Evolutionary conservation across 2,797 vertebrate genomes (phyloP).

Genomic region (Gymnopithys bicolor): DNA sequence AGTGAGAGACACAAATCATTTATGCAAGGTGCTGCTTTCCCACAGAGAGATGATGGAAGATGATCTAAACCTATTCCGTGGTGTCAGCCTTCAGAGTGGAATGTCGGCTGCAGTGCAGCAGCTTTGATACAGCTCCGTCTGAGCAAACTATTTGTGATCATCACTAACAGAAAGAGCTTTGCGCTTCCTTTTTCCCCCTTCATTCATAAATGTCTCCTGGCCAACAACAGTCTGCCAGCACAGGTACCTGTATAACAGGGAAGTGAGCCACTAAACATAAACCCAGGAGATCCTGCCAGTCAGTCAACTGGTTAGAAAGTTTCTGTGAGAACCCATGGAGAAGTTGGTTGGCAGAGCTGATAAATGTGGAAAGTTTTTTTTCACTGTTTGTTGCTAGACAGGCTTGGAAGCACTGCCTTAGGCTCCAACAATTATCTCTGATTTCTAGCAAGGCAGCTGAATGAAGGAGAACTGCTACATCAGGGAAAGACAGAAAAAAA

Average conservation of each 20-base stretch:
- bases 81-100: neutral
- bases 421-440: slow-evolving; percentile 19
- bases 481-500: neutral
- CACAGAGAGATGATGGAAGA: neutral
- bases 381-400: neutral
- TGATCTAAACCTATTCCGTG: accelerated
- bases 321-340: neutral
- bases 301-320: neutral
- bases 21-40: neutral
- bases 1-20: neutral
- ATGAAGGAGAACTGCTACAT: slow-evolving; percentile 17
- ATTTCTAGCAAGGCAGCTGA: slow-evolving; percentile 26
- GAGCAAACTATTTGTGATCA: neutral
- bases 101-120: neutral
- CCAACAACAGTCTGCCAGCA: neutral
- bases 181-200: neutral
- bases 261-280: neutral
- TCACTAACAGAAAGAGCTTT: neutral
- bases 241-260: neutral
- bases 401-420: neutral
- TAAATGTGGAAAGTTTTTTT: neutral
- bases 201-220: neutral
- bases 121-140: neutral
- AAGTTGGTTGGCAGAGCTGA: neutral
- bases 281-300: neutral